Evolutionary conservation across 1,140 invertebrate genomes (phyloP).

Genomic region (Cotesia typhae): DNA sequence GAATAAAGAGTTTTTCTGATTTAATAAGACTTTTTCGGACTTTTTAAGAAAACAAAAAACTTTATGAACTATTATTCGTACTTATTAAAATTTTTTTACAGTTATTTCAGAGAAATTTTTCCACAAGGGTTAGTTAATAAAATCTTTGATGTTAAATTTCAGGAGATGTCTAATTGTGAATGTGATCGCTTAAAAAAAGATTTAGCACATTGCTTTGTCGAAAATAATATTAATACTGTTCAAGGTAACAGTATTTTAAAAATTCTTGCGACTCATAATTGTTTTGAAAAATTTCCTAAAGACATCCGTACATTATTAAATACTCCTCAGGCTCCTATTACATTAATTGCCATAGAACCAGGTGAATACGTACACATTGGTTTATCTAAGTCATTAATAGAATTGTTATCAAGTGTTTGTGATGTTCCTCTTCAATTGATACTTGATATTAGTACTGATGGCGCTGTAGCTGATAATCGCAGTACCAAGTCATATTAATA

Average conservation of each 20-base stretch:
- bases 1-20: too few species aligned
- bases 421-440: not conserved
- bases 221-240: constrained; percentile 9
- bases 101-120: too few species aligned
- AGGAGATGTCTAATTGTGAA: too few species aligned
- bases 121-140: too few species aligned
- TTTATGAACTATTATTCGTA: too few species aligned
- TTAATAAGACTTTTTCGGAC: too few species aligned
- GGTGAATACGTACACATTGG: constrained; percentile 23
- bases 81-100: too few species aligned
- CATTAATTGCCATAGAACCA: not conserved
- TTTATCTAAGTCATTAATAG: not conserved
- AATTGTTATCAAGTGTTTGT: not conserved
- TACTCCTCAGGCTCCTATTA: constrained; percentile 4
- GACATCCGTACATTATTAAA: constrained; percentile 13
- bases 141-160: too few species aligned
- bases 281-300: constrained; percentile 2
- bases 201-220: constrained; percentile 6
- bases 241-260: constrained; percentile 2
- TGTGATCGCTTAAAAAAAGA: too few species aligned
- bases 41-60: too few species aligned
- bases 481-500: not conserved
- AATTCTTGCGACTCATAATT: constrained; percentile 8
- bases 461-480: constrained; percentile 4
- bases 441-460: constrained; percentile 24